Evolutionary conservation across 2,888 invertebrate species (phyloP), one percentile per base, ranked within the genome.

Genomic region (Orthosia gothica): DNA sequence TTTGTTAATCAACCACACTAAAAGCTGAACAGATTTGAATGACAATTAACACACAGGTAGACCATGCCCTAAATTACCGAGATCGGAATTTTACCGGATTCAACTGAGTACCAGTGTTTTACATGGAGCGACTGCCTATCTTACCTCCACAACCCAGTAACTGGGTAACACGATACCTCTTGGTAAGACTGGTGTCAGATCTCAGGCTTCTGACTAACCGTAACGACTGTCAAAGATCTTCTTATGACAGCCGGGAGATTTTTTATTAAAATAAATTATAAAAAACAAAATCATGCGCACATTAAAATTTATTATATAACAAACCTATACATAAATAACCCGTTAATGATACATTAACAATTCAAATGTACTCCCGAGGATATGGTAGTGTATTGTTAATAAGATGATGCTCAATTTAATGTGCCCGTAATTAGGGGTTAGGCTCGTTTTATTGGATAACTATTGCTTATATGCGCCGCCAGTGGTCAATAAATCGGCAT

Each of bases 321-420:
- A 83, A 63, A 71, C 72, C 63, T 67, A 40, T 65, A 65, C 76
- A 79, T 76, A 76, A 81, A 79, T 86, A 83, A 83, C 57, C 40
- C 68, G 32, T 65, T 70, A 52, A 84, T 72, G 52, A 76, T 76
- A 79, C 88, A 91, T 89, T 91, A 89, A 89, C 84, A 87, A 88
- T 91, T 90, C 84, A 90, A 91, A 92, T 91, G 80, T 83, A 87
- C 79, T 79, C 81, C 76, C 69, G 86, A 88, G 87, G 86, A 91
- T 90, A 88, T 88, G 87, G 83, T 76, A 45, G 81, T 74, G 76
- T 79, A 87, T 90, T 88, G 89, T 90, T 91, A 89, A 90, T 90
- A 88, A 84, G 90, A 90, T 88, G 90, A 90, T 91, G 84, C 86
- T 82, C 83, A 87, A 87, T 90, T 91, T 94, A 92, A 94, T 91